Base-by-base conservation (phyloP, 2,888 invertebrate genomes). In the Candidula unifasciata region DNA sequence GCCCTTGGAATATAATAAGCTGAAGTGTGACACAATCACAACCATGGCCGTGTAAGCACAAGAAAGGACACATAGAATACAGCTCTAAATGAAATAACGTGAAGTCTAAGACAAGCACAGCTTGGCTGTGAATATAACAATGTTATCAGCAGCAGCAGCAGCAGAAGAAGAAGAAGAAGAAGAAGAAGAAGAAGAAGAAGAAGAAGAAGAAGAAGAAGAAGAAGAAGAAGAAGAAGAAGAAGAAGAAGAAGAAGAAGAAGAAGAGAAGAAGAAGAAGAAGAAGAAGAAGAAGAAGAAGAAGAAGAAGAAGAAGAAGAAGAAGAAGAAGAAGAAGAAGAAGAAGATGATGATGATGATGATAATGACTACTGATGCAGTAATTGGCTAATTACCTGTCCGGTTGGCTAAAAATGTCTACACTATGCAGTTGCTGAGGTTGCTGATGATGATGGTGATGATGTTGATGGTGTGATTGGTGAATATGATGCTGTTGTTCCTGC, bases 371-470 rank as follows among this genome's bases (percentile, higher is more conserved):
- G 60, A 24, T 13, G 10, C n/a, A 60, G n/a, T 13, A n/a, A 60
- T 18, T 60, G 1, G 13, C 27, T 2, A 1, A 24, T 79, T 79
- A 79, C 79, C 79, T 79, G 79, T 79, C 79, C 27, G 64, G 79
- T 18, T 79, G 79, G 52, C 52, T 64, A 44, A 79, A 79, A 1
- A 79, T 52, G 30, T 79, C 79, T 66, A 66, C 79, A 30, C 35
- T 16, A 52, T 57, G 54, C 52, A 60, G 69, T n/a, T 80, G 80
- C 57, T 80, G 80, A 0, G 37, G 71, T 18, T 35, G 44, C 35
- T 80, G 80, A 66, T 54, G 80, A 18, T 1, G 68, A 13, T 64
- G 57, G 18, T 60, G 78, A 16, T 71, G 81, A 3, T 81, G 73
- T n/a, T n/a, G n/a, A n/a, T n/a, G n/a, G n/a, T 81, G 73, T 35